A percentile compares a stretch with the other conserved stretches of the same genome.
Evolutionary conservation across 2,888 invertebrate species (phyloP).

Genomic region (Galeopsomyia nigrocyanea): DNA sequence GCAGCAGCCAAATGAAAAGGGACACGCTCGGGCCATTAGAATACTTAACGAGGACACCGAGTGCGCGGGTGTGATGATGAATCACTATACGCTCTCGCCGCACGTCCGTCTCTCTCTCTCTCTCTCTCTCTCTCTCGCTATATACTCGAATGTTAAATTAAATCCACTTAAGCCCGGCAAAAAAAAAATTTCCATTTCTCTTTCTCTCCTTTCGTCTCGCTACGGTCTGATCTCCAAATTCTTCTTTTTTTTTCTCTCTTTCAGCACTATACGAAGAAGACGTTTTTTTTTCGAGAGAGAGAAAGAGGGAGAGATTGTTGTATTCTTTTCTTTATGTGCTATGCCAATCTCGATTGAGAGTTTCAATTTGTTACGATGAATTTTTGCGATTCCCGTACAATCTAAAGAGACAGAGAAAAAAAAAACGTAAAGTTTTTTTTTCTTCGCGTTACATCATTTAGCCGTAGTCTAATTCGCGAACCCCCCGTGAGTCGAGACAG

Average conservation of each 20-base stretch:
- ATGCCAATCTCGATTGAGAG: too few species aligned
- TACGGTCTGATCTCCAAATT: slow-evolving; percentile 3
- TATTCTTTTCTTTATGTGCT: too few species aligned
- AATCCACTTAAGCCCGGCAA: slow-evolving; percentile 35
- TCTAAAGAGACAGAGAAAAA: not conserved
- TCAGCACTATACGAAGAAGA: slow-evolving; percentile 13
- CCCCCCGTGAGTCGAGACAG: not conserved
- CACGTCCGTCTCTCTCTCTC: slow-evolving; percentile 51
- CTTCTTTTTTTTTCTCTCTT: not conserved
- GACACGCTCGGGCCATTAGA: slow-evolving; percentile 60
- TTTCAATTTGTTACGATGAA: too few species aligned
- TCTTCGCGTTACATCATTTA: too few species aligned
- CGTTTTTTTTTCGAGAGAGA: not conserved
- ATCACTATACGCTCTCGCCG: slow-evolving; percentile 61
- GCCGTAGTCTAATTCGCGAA: not conserved
- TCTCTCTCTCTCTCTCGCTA: slow-evolving; percentile 14
- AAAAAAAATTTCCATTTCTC: slow-evolving; percentile 41
- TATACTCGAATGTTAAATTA: slow-evolving; percentile 35
- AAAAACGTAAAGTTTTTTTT: not conserved
- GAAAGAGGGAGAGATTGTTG: too few species aligned
- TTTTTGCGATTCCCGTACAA: too few species aligned
- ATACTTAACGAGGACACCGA: slow-evolving; percentile 68
- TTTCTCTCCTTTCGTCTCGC: slow-evolving; percentile 30
- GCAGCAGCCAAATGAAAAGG: slow-evolving; percentile 37
- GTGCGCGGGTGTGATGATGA: slow-evolving; percentile 69